phyloP scores from a whole-genome alignment of 1,140 invertebrate genomes.

The Drosophila equinoxialis region DNA sequence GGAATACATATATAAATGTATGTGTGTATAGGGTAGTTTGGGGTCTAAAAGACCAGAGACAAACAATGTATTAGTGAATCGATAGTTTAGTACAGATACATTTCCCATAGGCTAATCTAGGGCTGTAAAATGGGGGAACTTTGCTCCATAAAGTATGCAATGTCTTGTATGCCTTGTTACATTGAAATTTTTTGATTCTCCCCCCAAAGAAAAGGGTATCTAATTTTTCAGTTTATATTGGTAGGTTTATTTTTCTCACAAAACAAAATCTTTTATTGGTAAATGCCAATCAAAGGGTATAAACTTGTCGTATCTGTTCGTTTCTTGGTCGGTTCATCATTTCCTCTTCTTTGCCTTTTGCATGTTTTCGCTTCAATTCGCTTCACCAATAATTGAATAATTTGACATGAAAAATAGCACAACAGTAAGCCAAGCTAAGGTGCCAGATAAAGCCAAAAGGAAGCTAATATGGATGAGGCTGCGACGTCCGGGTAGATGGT shows the following conservation, averaged over 20 bases:
- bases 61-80: neutral
- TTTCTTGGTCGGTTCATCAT: neutral
- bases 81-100: no score
- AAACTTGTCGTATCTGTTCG: neutral
- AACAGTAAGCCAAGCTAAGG: constrained; percentile 27
- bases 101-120: no score
- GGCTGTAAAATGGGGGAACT: no score
- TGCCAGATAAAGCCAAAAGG: neutral
- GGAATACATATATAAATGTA: neutral
- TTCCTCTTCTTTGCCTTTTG: neutral
- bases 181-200: no score
- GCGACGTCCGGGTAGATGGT: no score
- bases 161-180: no score
- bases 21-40: neutral
- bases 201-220: no score
- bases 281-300: constrained; percentile 10
- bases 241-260: no score
- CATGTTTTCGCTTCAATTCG: constrained; percentile 35
- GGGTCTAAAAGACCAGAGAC: neutral
- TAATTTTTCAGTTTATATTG: no score
- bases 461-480: no score
- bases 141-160: no score
- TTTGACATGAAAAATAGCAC: constrained; percentile 66
- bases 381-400: constrained; percentile 68
- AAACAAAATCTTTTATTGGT: neutral